Evolutionary conservation across 2,888 invertebrate genomes (phyloP).

Genomic region (Tipula helvola): DNA sequence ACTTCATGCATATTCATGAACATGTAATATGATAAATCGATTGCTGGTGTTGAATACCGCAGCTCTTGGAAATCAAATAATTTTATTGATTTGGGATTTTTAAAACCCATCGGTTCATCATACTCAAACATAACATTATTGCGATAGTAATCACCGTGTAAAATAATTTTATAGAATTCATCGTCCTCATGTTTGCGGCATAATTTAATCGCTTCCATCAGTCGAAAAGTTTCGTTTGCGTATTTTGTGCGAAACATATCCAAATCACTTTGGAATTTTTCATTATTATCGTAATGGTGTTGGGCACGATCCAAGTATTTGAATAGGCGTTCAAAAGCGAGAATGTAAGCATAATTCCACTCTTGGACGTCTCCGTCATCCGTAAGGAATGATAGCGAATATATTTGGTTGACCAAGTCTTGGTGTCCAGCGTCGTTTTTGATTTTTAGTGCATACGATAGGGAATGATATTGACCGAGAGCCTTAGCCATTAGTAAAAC

Average conservation of each 20-base stretch:
- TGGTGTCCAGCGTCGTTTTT: conserved; percentile 23
- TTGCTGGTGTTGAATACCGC: conserved; percentile 27
- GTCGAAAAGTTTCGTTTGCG: conserved; percentile 22
- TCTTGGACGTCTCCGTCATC: background rate
- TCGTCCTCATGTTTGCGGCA: conserved; percentile 21
- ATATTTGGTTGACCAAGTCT: conserved; percentile 22
- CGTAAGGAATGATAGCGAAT: conserved; percentile 23
- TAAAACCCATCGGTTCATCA: conserved; percentile 15
- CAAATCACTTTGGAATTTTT: conserved; percentile 20
- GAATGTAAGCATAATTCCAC: conserved; percentile 24
- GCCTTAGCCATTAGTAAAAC: conserved; percentile 24
- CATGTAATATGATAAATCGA: conserved; percentile 31
- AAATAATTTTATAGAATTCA: conserved; percentile 24
- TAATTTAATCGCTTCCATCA: conserved; percentile 26
- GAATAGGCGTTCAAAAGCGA: conserved; percentile 30
- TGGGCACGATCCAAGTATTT: conserved; percentile 23
- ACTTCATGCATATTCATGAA: conserved; percentile 26
- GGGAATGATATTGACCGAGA: conserved; percentile 28
- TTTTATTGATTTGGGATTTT: conserved; percentile 22
- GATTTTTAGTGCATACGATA: conserved; percentile 26
- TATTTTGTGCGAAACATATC: conserved; percentile 23
- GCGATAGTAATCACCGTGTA: conserved; percentile 33
- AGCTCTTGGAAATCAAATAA: conserved; percentile 34
- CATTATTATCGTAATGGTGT: background rate
- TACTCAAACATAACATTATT: conserved; percentile 33